Base-by-base conservation (phyloP, 2,113 vertebrate species). In the Lota lota region DNA sequence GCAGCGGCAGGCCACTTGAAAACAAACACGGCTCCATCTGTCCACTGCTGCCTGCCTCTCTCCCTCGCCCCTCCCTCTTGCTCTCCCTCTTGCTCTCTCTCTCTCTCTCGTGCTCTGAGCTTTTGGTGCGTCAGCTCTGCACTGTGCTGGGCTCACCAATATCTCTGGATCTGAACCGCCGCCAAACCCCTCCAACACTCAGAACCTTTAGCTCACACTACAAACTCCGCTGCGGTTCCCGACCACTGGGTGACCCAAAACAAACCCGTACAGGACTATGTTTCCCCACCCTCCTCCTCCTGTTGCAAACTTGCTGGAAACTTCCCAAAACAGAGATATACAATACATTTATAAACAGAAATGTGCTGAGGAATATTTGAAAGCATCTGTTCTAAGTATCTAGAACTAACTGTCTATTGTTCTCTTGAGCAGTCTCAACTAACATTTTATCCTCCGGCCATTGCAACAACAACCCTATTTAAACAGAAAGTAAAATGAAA, bases 51-150 rank as follows among this genome's bases (percentile, higher is more conserved):
- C 62, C 70, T 56, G 67, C 40, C 63, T 62, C 62, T 22, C 70
- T 64, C 74, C 6, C 47, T 66, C 81, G 50, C 33, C 56, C 24
- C 68, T 62, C 70, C 51, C 61, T 28, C 66, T 51, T 28, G 68
- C 69, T 61, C 73, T 50, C 7, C 21, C 68, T 58, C 66, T 58
- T 79, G 74, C 71, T 79, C 70, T 70, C 66, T 56, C 63, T 65
- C 17, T 51, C 73, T 28, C 82, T 21, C 75, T 59, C 70, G 56
- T 76, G 54, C 78, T 22, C 66, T 64, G 73, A 68, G 78, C 61
- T 82, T 62, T 47, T 75, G 86, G 85, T 89, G 92, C 85, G 88
- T 89, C 90, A 90, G 88, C 83, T 81, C 83, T 88, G 89, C 88
- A 78, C 87, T 64, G 76, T 63, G 76, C 75, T 76, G 74, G 68